Evolutionary conservation across 30 jellyfish, hydroid and myxozoan species (phyloP), one percentile per base, ranked within the genome.

Genomic region (Pseudorhiza aurosa): DNA sequence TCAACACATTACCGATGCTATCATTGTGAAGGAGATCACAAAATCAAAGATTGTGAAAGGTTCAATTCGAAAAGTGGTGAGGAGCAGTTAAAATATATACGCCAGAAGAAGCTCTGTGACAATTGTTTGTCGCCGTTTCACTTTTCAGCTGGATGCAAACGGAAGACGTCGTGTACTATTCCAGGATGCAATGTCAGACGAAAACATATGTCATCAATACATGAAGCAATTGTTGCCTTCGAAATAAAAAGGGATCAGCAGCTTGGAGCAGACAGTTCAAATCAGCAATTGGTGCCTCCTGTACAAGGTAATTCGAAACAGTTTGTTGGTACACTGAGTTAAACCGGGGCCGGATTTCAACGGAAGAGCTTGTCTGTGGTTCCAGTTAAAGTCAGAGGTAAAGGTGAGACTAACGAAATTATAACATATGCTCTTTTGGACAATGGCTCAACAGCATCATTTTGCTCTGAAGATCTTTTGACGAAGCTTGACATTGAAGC

Each of bases 371-470:
- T 70, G 68, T 50, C 72, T 31, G 30, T 70, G 2, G 70, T 70
- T 44, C 83, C 70, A 70, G 49, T 44, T 3, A 70, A 70, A 40
- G 71, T 69, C 53, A 69, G 55, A 21, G n/a, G 63, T 15, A 49
- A 49, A 49, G 75, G 75, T 53, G 31, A 60, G 31, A 30, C 25
- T 53, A 60, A 60, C 31, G 18, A 26, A 60, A 53, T 60, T 21
- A 76, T 18, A 4, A 76, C 79, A 31, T 76, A 76, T 39, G 91
- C 84, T 31, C 91, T 79, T 55, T 64, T 79, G 39, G 75, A 49
- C 83, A 79, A 46, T 47, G 84, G 91, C 15, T 79, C 91, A 7
- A 79, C 82, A 62, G 83, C 84, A 24, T 63, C 91, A 19, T 79
- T 62, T 67, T 63, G 83, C 68, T 26, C 72, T 49, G 68, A 79